Evolutionary conservation across 1,140 invertebrate genomes (phyloP).

Genomic region (Magallana angulata): DNA sequence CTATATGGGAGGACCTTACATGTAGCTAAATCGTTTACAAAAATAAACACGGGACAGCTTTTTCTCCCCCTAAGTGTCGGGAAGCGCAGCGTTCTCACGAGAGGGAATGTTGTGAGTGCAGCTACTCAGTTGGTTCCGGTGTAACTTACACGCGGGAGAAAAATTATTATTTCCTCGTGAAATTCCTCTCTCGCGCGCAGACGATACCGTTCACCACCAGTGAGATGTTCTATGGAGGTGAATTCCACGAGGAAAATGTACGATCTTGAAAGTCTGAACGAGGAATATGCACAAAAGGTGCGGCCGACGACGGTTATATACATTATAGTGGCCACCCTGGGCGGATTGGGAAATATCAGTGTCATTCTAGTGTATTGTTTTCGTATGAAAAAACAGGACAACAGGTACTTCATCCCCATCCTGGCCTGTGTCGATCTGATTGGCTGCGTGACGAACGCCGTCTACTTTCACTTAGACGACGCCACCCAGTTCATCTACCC

Average conservation of each 20-base stretch:
- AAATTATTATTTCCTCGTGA: neutral
- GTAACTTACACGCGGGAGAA: neutral
- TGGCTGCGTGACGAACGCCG: conserved; percentile 7
- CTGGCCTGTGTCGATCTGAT: conserved; percentile 42
- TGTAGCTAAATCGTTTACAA: neutral
- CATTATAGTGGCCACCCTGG: neutral
- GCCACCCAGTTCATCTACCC: conserved; percentile 1
- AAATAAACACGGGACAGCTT: neutral
- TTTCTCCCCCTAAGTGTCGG: neutral
- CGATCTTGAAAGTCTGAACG: neutral
- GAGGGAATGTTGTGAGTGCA: neutral
- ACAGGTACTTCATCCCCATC: conserved; percentile 38
- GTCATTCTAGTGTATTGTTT: conserved; percentile 35
- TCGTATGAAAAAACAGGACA: conserved; percentile 43
- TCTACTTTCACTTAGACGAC: conserved; percentile 12
- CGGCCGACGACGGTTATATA: neutral
- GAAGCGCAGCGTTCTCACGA: neutral
- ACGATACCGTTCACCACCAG: neutral
- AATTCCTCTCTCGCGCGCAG: neutral
- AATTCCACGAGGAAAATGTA: neutral
- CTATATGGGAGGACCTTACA: too few relatives aligned
- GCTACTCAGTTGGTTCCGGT: neutral
- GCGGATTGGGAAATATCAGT: conserved; percentile 4
- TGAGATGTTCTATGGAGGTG: too few relatives aligned
- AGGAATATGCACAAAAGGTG: conserved; percentile 11